Evolutionary conservation across 2,113 vertebrate genomes (phyloP), one percentile per base, ranked within the genome.

Genomic region (Chrysochloris asiatica): DNA sequence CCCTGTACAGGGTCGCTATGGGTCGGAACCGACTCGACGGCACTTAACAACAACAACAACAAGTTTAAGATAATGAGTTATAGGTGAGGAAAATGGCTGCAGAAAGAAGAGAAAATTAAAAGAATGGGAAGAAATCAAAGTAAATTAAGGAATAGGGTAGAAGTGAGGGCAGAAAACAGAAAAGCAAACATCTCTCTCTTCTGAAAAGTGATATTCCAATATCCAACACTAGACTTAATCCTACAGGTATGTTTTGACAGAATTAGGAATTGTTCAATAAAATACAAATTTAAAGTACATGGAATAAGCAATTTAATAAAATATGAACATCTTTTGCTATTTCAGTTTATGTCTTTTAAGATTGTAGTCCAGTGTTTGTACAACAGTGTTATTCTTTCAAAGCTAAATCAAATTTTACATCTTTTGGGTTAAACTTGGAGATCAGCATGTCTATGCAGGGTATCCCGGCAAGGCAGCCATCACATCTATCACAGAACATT

Each of bases 371-470:
- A 80, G 28, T 56, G 19, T 85, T 93, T 83, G 43, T 69, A 9
- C 82, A 84, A 8, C 17, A 43, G 3, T 16, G 8, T 8, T 76
- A 43, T 88, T 88, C 47, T 92, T 88, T 87, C 50, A 59, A 17
- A 45, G 56, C 7, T 3, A 12, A 2, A 59, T 93, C 92, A 43
- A 54, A 54, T 11, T 8, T 30, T 65, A 45, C 28, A 22, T 11
- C 73, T 90, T 77, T 83, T 26, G 6, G 0, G 8, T 3, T 1
- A 54, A 14, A 11, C 3, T 28, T 41, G 48, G 76, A 76, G 54
- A 84, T 65, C 13, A 73, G 47, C 95, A 54, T 43, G 59, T 85
- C 88, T 69, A 75, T 79, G 67, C 38, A 47, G 91, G 85, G 50
- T 17, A 73, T 10, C 22, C 0, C 36, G 59, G 61, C 54, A 33